A percentile compares a stretch with the other conserved stretches of the same genome.
Conservation (phyloP, 2,797 vertebrate genomes). For the Coilia nasus region DNA sequence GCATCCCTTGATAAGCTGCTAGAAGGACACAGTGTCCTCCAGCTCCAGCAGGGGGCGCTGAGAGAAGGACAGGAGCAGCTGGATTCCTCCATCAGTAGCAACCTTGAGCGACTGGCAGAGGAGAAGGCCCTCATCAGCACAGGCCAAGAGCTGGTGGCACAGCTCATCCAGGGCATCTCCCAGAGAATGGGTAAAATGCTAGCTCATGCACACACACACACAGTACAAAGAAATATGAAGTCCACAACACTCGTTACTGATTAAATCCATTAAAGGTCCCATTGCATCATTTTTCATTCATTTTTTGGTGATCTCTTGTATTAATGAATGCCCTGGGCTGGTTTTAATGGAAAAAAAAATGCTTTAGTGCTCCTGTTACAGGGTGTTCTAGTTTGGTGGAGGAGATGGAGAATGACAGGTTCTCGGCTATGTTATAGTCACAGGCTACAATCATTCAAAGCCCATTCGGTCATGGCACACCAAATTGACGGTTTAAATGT, state of each 20-base stretch:
- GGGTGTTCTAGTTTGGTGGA: no score
- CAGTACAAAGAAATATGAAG: not conserved
- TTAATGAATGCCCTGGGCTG: no score
- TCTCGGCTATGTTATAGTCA: no score
- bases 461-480: no score
- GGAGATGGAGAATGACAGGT: no score
- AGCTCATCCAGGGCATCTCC: constrained; percentile 75
- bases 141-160: constrained; percentile 72
- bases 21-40: constrained; percentile 73
- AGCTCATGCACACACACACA: not conserved
- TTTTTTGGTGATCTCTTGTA: no score
- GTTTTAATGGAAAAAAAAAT: no score
- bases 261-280: no score
- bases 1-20: constrained; percentile 78
- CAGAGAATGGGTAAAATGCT: constrained; percentile 71
- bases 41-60: constrained; percentile 69
- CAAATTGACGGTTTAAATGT: no score
- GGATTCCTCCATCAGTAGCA: constrained; percentile 69
- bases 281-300: not conserved
- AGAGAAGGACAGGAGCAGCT: constrained; percentile 70
- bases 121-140: constrained; percentile 78
- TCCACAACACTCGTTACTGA: not conserved
- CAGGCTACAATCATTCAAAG: no score
- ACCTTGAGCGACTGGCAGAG: constrained; percentile 70
- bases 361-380: no score